Evolutionary conservation across 2,113 vertebrate genomes (phyloP), one percentile per base, ranked within the genome.

Genomic region (Nothoprocta perdicaria): DNA sequence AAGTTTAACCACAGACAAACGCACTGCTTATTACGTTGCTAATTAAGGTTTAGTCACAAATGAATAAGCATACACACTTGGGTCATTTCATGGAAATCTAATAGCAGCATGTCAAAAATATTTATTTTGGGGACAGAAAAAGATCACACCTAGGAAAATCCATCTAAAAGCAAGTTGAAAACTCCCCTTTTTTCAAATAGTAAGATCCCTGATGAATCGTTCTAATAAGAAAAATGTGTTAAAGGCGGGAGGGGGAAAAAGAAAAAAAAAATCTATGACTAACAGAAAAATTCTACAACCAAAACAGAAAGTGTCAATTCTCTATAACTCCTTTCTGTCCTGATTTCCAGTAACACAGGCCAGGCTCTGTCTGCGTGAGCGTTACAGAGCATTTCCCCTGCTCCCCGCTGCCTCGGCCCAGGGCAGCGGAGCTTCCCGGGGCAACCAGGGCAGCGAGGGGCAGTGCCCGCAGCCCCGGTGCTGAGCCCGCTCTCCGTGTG

Each of bases 321-420:
- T 80, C 53, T 66, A 6, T 10, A 58, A 52, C 2, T 6, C 17
- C 76, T 16, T 75, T 65, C 1, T 3, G 83, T 24, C 6, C 43
- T 29, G 6, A 48, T 22, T 76, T 67, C 12, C 33, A 76, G 48
- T 50, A 69, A 3, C 2, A 4, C 55, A 38, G 83, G 73, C 31
- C 23, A 69, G 62, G 5, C 48, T 23, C 14, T 43, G n/a, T 14
- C 27, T 65, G 53, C 1, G 0, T 12, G 31, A 9, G 18, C 41
- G 35, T 61, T 66, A 4, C 0, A 45, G 50, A 81, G 41, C 1
- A 0, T 23, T 85, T 38, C 58, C 26, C 1, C 1, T 38, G 35
- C 31, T 60, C 50, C 8, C 24, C 23, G 21, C 31, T 15, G n/a
- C 17, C 31, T 73, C 40, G 40, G 7, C 45, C 31, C 14, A 31